These are phyloP conservation scores for Halisarca cf. caerulea DNA, from an alignment of 37 sponge, comb jelly and placozoan genomes.

Conservation along the genomic window DNA sequence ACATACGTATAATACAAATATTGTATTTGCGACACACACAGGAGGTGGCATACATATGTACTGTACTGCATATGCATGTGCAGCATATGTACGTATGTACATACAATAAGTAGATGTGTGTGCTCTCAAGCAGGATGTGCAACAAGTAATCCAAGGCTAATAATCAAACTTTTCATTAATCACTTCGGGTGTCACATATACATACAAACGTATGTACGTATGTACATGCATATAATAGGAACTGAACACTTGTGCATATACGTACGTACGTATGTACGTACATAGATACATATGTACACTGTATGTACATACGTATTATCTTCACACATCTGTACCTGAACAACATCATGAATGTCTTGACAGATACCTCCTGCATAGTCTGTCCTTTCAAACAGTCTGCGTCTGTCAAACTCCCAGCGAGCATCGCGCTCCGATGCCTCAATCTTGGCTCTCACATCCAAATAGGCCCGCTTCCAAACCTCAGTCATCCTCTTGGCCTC, in stretches of 20 bases:
- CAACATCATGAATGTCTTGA: slow-evolving; percentile 83
- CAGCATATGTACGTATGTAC: no score
- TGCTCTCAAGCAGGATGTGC: no score
- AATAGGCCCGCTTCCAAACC: slow-evolving; percentile 91
- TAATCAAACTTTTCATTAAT: no score
- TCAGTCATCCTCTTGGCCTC: slow-evolving; percentile 79
- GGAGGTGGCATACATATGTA: not conserved
- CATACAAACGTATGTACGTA: no score
- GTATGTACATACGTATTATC: not conserved
- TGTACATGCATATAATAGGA: no score
- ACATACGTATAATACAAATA: not conserved
- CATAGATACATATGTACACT: not conserved
- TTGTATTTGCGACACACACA: not conserved
- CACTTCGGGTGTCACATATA: no score
- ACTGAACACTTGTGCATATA: not conserved
- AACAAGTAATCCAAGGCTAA: no score
- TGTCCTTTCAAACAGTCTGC: slow-evolving; percentile 89
- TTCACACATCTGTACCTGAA: slow-evolving; percentile 86
- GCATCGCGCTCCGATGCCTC: slow-evolving; percentile 97
- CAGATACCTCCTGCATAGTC: slow-evolving; percentile 94
- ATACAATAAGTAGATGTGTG: no score
- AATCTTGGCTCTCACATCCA: slow-evolving; percentile 97
- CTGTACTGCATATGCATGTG: no score
- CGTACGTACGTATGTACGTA: slow-evolving; percentile 6
- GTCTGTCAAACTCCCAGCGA: slow-evolving; percentile 99